phyloP scores from a whole-genome alignment of 1,140 invertebrate species.

The Diabrotica virgifera region DNA sequence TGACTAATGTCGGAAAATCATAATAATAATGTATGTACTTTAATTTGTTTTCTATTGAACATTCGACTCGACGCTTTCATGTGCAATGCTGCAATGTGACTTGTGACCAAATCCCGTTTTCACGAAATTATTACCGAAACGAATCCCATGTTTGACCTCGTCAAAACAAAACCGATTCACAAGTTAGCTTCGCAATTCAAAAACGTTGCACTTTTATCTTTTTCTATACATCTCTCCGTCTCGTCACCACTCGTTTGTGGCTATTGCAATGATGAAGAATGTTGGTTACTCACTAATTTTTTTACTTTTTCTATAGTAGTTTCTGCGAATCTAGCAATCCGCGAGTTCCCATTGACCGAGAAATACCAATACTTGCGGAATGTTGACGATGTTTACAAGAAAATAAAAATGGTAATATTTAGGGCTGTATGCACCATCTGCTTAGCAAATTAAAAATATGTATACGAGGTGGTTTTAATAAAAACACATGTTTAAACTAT shows the following conservation, averaged over 20 bases:
- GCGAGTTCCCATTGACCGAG: constrained; percentile 1
- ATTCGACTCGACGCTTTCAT: too few relatives aligned
- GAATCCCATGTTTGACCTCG: background rate
- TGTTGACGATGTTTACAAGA: background rate
- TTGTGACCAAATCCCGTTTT: too few relatives aligned
- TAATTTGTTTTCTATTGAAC: too few relatives aligned
- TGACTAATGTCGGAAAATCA: too few relatives aligned
- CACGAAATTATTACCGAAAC: too few relatives aligned
- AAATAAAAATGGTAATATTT: background rate
- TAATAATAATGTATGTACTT: too few relatives aligned
- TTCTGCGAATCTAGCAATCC: background rate
- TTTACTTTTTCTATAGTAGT: background rate
- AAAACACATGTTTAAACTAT: too few relatives aligned
- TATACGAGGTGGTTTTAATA: too few relatives aligned
- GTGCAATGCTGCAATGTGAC: too few relatives aligned
- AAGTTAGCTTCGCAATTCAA: background rate
- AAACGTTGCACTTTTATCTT: background rate
- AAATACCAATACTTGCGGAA: background rate
- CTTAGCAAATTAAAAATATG: too few relatives aligned
- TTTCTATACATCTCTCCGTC: background rate
- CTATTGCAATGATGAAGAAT: background rate
- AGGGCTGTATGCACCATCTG: too few relatives aligned
- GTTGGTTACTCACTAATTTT: background rate
- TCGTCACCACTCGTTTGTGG: background rate
- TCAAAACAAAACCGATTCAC: background rate